A percentile compares a stretch with the other conserved stretches of the same genome.
phyloP scores from a whole-genome alignment of 2,113 vertebrate species.

The Thalassarche chlororhynchos region DNA sequence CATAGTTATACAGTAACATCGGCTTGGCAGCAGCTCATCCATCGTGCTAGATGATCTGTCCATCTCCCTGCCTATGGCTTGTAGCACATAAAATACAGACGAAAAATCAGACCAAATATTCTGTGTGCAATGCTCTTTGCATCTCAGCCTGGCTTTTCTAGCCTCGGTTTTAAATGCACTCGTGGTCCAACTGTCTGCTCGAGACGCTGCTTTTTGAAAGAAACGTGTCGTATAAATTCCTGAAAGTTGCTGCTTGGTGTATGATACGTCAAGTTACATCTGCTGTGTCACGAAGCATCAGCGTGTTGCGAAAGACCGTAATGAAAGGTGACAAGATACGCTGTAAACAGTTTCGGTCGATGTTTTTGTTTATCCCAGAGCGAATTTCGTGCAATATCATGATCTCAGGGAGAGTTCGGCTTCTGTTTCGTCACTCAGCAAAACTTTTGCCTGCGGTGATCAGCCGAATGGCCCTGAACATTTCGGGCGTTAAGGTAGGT shows the following conservation, averaged over 20 bases:
- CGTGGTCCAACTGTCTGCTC: neutral
- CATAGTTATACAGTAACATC: constrained; percentile 41
- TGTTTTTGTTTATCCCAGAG: constrained; percentile 35
- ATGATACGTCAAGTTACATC: constrained; percentile 49
- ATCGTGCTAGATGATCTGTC: constrained; percentile 56
- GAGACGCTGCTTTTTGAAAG: neutral
- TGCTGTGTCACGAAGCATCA: constrained; percentile 40
- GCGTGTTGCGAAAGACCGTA: neutral
- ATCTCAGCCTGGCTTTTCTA: neutral
- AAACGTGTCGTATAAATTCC: neutral
- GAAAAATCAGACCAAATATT: constrained; percentile 5
- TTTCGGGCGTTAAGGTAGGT: neutral
- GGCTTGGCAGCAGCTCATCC: constrained; percentile 52
- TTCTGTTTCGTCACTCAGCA: neutral
- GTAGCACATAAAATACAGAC: constrained; percentile 1
- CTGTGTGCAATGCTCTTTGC: neutral
- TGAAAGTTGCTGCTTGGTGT: constrained; percentile 16
- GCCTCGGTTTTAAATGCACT: neutral
- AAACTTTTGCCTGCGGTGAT: neutral
- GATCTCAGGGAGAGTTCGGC: neutral
- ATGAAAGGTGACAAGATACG: constrained; percentile 38
- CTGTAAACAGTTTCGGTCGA: neutral
- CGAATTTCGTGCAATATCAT: neutral
- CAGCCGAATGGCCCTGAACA: accelerated
- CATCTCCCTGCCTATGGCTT: constrained; percentile 25